A percentile compares a stretch with the other conserved stretches of the same genome.
Conservation (phyloP, 2,888 invertebrate genomes). For the Lepidonotus clava region DNA sequence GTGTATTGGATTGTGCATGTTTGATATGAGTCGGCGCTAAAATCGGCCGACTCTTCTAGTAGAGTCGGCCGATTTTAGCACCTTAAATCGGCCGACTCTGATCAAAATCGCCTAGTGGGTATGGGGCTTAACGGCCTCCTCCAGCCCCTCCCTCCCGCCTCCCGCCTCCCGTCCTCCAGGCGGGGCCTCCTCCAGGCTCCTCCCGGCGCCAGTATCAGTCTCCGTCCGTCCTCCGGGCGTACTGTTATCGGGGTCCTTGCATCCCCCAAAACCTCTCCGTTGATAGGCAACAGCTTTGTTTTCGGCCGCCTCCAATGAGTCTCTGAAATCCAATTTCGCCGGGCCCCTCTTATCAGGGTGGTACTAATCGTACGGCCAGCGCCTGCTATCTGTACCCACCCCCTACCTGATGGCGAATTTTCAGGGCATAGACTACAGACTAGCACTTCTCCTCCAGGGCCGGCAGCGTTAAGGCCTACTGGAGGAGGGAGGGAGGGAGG, state of each 20-base stretch:
- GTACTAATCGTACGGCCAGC: constrained; percentile 26
- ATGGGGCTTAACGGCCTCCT: no score
- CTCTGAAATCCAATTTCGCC: constrained; percentile 39
- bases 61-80: no score
- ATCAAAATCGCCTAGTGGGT: no score
- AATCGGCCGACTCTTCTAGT: no score
- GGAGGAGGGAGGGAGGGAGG: neutral
- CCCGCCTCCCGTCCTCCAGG: neutral
- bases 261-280: neutral
- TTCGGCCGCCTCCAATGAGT: neutral
- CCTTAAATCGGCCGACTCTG: no score
- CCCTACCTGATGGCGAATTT: neutral
- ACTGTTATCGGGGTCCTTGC: no score
- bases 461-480: neutral
- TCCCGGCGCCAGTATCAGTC: neutral
- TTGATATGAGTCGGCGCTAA: no score
- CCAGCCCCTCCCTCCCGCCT: neutral
- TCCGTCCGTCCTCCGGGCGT: neutral
- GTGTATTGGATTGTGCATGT: no score
- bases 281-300: constrained; percentile 48
- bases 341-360: constrained; percentile 13
- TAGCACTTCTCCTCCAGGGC: neutral
- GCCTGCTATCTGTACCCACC: constrained; percentile 8
- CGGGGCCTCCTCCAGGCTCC: neutral
- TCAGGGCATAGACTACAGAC: neutral